Evolutionary conservation across 2,888 invertebrate genomes (phyloP).

Genomic region (Cantharis rufa): DNA sequence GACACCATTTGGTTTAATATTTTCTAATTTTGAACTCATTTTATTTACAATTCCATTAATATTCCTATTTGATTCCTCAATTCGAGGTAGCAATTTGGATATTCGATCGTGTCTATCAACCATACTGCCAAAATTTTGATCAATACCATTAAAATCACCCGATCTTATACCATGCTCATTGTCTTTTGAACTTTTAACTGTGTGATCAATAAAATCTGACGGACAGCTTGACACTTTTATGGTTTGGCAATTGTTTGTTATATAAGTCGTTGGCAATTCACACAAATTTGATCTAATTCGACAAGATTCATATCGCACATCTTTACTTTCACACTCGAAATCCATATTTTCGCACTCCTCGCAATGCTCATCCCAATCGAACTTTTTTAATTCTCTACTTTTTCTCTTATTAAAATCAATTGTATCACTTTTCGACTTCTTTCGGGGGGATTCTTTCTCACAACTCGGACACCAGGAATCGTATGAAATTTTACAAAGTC

Average conservation of each 20-base stretch:
- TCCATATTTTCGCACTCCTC: conserved; percentile 52
- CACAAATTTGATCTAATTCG: conserved; percentile 49
- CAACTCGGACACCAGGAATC: conserved; percentile 53
- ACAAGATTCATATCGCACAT: conserved; percentile 39
- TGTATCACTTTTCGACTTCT: conserved; percentile 51
- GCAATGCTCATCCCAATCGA: conserved; percentile 41
- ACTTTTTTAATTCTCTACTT: conserved; percentile 50
- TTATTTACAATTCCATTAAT: conserved; percentile 17
- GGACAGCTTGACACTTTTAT: conserved; percentile 33
- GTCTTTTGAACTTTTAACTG: conserved; percentile 42
- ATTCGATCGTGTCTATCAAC: conserved; percentile 31
- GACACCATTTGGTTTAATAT: background rate
- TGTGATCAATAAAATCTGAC: conserved; percentile 37
- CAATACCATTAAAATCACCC: conserved; percentile 26
- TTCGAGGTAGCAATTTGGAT: conserved; percentile 19
- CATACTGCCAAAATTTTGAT: conserved; percentile 32
- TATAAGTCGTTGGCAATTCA: conserved; percentile 54
- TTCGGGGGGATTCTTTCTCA: conserved; percentile 49
- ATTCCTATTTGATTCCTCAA: conserved; percentile 15
- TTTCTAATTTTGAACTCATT: conserved; percentile 13
- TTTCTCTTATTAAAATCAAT: conserved; percentile 48
- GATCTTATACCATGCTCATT: conserved; percentile 40
- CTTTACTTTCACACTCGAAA: conserved; percentile 46
- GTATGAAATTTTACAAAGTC: conserved; percentile 49
- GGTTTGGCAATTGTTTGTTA: conserved; percentile 52